A percentile compares a stretch with the other conserved stretches of the same genome.
Conservation (phyloP, 2,888 invertebrate species). For the Melieria picta region DNA sequence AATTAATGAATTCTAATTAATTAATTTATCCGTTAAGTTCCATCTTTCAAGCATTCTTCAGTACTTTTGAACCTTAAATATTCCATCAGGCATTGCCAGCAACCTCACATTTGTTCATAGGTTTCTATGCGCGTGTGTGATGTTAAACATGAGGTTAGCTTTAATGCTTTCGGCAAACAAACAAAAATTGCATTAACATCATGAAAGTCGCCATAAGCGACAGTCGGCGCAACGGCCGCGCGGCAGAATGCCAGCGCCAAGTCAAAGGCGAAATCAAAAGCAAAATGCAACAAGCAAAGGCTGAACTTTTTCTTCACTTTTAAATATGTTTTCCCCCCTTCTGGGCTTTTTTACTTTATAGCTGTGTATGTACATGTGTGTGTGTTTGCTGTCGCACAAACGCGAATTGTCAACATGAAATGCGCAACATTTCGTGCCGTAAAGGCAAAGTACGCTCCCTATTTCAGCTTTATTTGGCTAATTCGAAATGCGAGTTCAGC, state of each 20-base stretch:
- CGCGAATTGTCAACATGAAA: constrained; percentile 5
- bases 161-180: neutral
- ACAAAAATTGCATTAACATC: constrained; percentile 12
- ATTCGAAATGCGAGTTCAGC: neutral
- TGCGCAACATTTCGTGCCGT: constrained; percentile 23
- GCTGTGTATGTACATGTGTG: too few relatives aligned
- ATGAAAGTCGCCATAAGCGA: neutral
- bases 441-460: constrained; percentile 6
- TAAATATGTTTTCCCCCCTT: too few relatives aligned
- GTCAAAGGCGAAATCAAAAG: constrained; percentile 38
- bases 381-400: too few relatives aligned
- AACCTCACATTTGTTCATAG: neutral
- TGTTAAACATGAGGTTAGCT: neutral
- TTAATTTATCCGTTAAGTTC: too few relatives aligned
- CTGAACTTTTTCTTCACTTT: too few relatives aligned
- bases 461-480: constrained; percentile 16
- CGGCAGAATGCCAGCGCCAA: constrained; percentile 33
- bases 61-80: too few relatives aligned
- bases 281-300: neutral
- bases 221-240: neutral
- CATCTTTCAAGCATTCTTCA: too few relatives aligned
- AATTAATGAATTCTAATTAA: too few relatives aligned
- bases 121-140: neutral
- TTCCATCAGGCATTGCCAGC: neutral
- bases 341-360: too few relatives aligned